Percentiles rank a stretch among this genome's conserved stretches.
Conservation (phyloP, 2,797 vertebrate species). For the Microchirus variegatus region DNA sequence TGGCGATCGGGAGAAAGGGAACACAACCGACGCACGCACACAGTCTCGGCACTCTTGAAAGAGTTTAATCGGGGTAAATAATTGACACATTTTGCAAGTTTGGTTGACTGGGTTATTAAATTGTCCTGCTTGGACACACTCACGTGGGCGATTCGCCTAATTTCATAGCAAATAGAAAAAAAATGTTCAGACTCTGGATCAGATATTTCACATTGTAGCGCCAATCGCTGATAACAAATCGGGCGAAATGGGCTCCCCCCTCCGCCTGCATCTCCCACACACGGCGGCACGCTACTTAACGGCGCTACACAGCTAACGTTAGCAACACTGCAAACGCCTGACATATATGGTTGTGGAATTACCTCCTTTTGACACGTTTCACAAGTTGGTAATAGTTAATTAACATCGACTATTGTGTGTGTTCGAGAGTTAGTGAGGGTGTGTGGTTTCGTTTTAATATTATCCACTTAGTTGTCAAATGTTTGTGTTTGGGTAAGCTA, state of each 20-base stretch:
- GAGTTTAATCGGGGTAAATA: slow-evolving; percentile 80
- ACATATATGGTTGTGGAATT: slow-evolving; percentile 13
- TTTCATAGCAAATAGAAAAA: slow-evolving; percentile 17
- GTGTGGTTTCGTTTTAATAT: slow-evolving; percentile 20
- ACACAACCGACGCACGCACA: slow-evolving; percentile 77
- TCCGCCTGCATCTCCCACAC: slow-evolving; percentile 49
- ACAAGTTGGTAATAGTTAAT: background rate
- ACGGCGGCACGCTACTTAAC: slow-evolving; percentile 67
- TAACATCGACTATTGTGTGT: background rate
- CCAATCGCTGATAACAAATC: slow-evolving; percentile 76
- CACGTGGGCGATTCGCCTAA: slow-evolving; percentile 1
- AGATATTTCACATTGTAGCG: slow-evolving; percentile 73
- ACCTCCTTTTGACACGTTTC: background rate
- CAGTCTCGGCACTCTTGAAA: slow-evolving; percentile 75
- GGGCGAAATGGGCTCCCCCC: slow-evolving; percentile 73
- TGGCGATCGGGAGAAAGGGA: slow-evolving; percentile 86
- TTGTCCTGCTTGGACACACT: slow-evolving; percentile 8
- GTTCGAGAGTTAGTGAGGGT: background rate
- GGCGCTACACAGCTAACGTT: slow-evolving; percentile 60
- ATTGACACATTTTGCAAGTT: slow-evolving; percentile 45
- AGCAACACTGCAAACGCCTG: slow-evolving; percentile 57
- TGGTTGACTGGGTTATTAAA: slow-evolving; percentile 23
- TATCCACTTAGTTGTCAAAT: slow-evolving; percentile 14
- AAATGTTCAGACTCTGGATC: slow-evolving; percentile 40
- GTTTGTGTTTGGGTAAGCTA: slow-evolving; percentile 69